phyloP scores from a whole-genome alignment of 2,888 invertebrate species.

The Spodoptera littoralis region DNA sequence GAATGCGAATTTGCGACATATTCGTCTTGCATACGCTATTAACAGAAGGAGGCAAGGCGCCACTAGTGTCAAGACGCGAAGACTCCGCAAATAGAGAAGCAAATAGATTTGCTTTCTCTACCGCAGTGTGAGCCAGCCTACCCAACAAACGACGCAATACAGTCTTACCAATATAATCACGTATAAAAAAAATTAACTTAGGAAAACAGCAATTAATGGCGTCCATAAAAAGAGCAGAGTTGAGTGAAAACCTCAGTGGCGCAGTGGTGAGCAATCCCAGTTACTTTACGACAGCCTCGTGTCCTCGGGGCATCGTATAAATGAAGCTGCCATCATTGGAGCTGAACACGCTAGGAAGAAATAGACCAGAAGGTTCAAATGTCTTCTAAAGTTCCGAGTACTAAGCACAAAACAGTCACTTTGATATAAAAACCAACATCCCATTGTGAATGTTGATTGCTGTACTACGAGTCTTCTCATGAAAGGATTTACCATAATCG shows the following conservation, averaged over 20 bases:
- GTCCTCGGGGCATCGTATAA: constrained; percentile 47
- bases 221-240: constrained; percentile 33
- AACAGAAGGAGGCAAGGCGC: too few relatives aligned
- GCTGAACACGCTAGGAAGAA: background rate
- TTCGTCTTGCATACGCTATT: too few relatives aligned
- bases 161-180: constrained; percentile 7
- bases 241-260: constrained; percentile 46
- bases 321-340: constrained; percentile 50
- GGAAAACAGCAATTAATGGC: constrained; percentile 36
- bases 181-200: constrained; percentile 5
- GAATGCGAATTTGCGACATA: too few relatives aligned
- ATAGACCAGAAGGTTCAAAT: constrained; percentile 15
- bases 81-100: too few relatives aligned
- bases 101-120: too few relatives aligned
- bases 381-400: background rate
- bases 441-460: too few relatives aligned
- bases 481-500: too few relatives aligned
- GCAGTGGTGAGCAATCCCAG: constrained; percentile 44
- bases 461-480: too few relatives aligned
- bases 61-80: too few relatives aligned
- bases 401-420: too few relatives aligned
- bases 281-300: constrained; percentile 41
- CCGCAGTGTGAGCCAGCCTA: too few relatives aligned
- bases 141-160: background rate
- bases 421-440: too few relatives aligned